phyloP scores from a whole-genome alignment of 2,888 invertebrate species.

The Drosophila buzzatii region DNA sequence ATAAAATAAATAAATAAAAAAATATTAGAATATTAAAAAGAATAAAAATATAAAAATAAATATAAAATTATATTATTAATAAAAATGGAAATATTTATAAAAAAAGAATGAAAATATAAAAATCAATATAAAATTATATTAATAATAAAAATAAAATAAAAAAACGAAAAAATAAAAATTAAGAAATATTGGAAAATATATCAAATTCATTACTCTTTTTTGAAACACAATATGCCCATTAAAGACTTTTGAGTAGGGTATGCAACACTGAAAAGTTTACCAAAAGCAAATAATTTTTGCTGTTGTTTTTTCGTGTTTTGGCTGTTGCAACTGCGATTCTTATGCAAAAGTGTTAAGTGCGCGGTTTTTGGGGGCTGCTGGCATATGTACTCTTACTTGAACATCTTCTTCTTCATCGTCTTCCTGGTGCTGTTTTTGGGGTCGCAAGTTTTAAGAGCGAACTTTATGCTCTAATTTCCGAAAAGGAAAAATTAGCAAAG shows the following conservation, averaged over 20 bases:
- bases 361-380: conserved; percentile 41
- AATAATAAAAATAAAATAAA: background rate
- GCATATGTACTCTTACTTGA: conserved; percentile 36
- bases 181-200: too few relatives aligned
- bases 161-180: too few relatives aligned
- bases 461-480: conserved; percentile 78
- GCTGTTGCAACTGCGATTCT: conserved; percentile 65
- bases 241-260: conserved; percentile 12
- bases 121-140: too few relatives aligned
- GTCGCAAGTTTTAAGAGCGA: conserved; percentile 70
- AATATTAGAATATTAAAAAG: too few relatives aligned
- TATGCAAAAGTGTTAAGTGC: conserved; percentile 72
- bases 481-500: conserved; percentile 79
- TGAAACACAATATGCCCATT: background rate
- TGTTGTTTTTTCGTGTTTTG: conserved; percentile 30
- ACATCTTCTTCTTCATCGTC: conserved; percentile 3
- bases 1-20: too few relatives aligned
- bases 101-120: background rate
- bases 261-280: conserved; percentile 50
- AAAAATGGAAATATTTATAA: too few relatives aligned
- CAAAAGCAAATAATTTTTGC: conserved; percentile 62
- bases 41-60: too few relatives aligned
- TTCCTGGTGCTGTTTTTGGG: conserved; percentile 21
- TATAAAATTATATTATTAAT: too few relatives aligned
- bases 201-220: too few relatives aligned